Conservation (phyloP, 2,113 vertebrate species). For the Aleadryas rufinucha region DNA sequence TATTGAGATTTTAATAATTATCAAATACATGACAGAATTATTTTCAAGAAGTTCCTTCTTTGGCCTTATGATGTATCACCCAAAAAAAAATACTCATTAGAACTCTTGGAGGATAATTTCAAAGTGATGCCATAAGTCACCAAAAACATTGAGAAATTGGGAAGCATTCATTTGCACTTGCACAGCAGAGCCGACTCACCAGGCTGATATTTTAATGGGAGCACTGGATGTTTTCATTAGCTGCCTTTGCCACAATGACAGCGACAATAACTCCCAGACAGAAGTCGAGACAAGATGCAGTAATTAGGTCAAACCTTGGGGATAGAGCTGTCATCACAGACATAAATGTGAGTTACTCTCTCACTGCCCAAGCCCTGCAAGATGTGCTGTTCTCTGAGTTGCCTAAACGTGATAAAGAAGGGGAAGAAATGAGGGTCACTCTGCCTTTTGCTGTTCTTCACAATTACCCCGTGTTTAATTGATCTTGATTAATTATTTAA, state of each 20-base stretch:
- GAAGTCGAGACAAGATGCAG: not conserved
- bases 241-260: constrained; percentile 21
- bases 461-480: constrained; percentile 9
- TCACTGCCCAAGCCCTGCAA: not conserved
- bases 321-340: constrained; percentile 22
- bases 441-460: constrained; percentile 5
- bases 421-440: not conserved
- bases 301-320: constrained; percentile 49
- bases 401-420: not conserved
- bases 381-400: not conserved
- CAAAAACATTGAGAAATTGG: not conserved
- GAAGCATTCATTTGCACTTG: not conserved
- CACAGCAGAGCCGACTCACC: not conserved
- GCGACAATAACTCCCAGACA: constrained; percentile 51
- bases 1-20: not conserved
- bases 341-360: not conserved
- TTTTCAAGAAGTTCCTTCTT: not conserved
- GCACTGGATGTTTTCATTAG: constrained; percentile 23
- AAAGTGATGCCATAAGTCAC: not conserved
- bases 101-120: not conserved
- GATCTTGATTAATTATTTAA: constrained; percentile 54
- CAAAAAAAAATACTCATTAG: not conserved
- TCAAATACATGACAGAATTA: not conserved
- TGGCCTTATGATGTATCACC: not conserved
- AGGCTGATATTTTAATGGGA: not conserved